These are phyloP conservation scores for Neolamprologus variostigma DNA, from an alignment of 2,113 vertebrate species.

Conservation along the genomic window DNA sequence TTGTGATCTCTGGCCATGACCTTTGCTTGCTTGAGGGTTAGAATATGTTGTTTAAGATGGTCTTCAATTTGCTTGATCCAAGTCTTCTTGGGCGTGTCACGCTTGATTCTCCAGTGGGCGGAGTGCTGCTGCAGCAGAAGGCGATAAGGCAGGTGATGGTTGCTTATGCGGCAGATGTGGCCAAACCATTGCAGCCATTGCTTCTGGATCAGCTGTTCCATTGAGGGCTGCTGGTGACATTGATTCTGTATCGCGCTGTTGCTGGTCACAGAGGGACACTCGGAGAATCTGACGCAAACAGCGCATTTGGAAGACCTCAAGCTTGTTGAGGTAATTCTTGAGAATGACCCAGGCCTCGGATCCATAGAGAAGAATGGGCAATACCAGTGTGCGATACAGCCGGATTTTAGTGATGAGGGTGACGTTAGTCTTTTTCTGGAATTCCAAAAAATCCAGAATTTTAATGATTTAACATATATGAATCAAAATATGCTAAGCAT, in stretches of 20 bases:
- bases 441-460: not conserved
- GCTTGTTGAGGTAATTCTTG: not conserved
- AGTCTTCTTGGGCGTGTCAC: not conserved
- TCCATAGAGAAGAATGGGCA: not conserved
- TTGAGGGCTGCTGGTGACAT: not conserved
- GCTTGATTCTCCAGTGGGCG: not conserved
- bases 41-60: not conserved
- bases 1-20: not conserved
- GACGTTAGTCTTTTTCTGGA: not conserved
- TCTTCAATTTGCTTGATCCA: not conserved
- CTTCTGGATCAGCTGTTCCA: not conserved
- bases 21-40: not conserved
- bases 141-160: not conserved
- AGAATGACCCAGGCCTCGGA: not conserved
- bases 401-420: not conserved
- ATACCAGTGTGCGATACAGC: not conserved
- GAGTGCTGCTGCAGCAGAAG: not conserved
- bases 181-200: not conserved
- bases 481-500: not conserved
- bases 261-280: not conserved
- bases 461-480: not conserved
- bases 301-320: not conserved
- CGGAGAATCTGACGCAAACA: not conserved
- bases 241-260: not conserved
- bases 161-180: not conserved